Conservation (phyloP, 2,888 invertebrate species). For the Ashinkailepas kermadecensis region DNA sequence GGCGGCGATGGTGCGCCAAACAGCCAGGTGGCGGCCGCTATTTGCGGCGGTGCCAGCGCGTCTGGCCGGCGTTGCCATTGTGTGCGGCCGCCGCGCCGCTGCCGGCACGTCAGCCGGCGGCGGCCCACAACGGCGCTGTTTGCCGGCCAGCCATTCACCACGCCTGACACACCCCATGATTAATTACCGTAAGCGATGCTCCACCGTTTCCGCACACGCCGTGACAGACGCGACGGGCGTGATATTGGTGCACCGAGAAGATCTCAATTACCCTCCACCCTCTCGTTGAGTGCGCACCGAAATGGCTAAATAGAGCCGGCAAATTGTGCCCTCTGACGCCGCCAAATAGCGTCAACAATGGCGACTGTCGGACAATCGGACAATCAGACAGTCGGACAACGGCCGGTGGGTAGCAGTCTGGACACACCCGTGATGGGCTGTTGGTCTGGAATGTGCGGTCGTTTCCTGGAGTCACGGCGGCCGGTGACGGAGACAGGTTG, state of each 20-base stretch:
- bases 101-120: neutral
- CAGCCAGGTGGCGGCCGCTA: neutral
- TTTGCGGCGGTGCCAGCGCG: neutral
- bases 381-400: too few species aligned
- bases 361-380: too few species aligned
- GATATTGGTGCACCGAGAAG: neutral
- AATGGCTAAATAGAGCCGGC: too few species aligned
- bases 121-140: neutral
- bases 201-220: neutral
- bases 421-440: too few species aligned
- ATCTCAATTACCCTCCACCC: constrained; percentile 1
- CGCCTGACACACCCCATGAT: neutral
- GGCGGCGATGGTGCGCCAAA: neutral
- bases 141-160: neutral
- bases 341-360: too few species aligned
- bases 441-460: too few species aligned
- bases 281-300: too few species aligned
- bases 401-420: too few species aligned
- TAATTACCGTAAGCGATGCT: neutral
- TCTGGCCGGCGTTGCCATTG: neutral
- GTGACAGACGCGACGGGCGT: neutral
- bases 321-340: too few species aligned
- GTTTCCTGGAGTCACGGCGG: too few species aligned
- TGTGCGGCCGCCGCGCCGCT: neutral
- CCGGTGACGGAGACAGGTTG: too few species aligned